These are phyloP conservation scores for Aurelia coerulea DNA, from an alignment of 30 jellyfish, hydroid and myxozoan genomes.

Conservation along the genomic window DNA sequence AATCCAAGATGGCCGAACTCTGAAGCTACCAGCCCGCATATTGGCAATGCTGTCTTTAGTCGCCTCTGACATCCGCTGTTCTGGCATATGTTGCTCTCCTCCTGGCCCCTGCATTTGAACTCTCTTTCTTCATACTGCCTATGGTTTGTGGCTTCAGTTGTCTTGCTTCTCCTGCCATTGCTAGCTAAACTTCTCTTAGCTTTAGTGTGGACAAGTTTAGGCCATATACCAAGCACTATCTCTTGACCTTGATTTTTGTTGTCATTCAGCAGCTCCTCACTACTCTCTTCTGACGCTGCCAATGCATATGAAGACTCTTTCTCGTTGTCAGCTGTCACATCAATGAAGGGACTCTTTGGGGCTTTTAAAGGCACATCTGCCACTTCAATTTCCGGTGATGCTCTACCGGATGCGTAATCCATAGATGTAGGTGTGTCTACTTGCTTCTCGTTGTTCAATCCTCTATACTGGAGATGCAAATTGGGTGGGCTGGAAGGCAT, in stretches of 20 bases:
- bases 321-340: too few relatives aligned
- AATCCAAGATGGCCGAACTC: conserved; percentile 66
- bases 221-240: conserved; percentile 34
- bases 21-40: conserved; percentile 7
- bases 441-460: too few relatives aligned
- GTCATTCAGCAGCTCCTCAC: not conserved
- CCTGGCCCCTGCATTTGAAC: conserved; percentile 4
- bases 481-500: too few relatives aligned
- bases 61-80: conserved; percentile 5
- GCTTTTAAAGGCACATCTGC: too few relatives aligned
- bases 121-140: not conserved
- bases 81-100: conserved; percentile 5
- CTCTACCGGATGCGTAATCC: too few relatives aligned
- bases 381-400: too few relatives aligned
- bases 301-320: not conserved
- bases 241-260: not conserved
- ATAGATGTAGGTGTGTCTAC: too few relatives aligned
- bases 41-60: conserved; percentile 25
- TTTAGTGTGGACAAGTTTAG: conserved; percentile 5
- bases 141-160: not conserved
- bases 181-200: too few relatives aligned
- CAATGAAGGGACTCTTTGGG: too few relatives aligned
- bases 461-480: too few relatives aligned
- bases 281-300: not conserved
- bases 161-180: conserved; percentile 1